Evolutionary conservation across 1,140 invertebrate species (phyloP), one percentile per base, ranked within the genome.

Genomic region (Drosophila guanche): DNA sequence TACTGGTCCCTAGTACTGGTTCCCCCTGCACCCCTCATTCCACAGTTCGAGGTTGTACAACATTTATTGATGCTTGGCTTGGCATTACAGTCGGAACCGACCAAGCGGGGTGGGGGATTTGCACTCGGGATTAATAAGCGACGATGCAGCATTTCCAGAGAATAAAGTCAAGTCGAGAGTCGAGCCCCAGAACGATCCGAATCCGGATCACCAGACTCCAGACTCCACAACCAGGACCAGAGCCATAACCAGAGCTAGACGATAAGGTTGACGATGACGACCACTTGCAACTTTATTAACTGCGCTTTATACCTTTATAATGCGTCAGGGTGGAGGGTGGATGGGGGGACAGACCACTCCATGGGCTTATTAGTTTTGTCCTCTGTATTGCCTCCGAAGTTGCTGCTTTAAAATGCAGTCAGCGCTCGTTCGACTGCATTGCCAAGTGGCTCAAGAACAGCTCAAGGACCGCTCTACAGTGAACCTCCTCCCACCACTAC

Each of bases 41-140:
- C 56, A 29, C 55, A 67, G 79, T 57, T 71, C 46, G 29, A 62
- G 79, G 69, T 77, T 70, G 81, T 69, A 70, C 22, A 85, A 85
- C 81, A 86, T 81, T 86, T 86, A 86, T 86, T 86, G 81, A 88
- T 88, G 81, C 81, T 86, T 88, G 76, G 80, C 55, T 65, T 63
- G 67, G 77, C 59, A 74, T 60, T 74, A 80, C 55, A 60, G 53
- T 54, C 65, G 54, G 61, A 52, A 42, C 48, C 43, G 25, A 27
- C 0, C 25, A 46, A 47, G 48, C 25, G 48, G 41, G 53, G 53
- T 20, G 6, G 29, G 54, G 73, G 54, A 86, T 68, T 88, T 86
- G 65, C 68, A 55, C 50, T 54, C 59, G 60, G 74, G 77, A 86
- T 88, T 86, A 86, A 67, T 79, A 85, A 66, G 80, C 83, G 79